These are phyloP conservation scores for Enteromius argenteus DNA, from an alignment of 2,797 vertebrate genomes.

Conservation along the genomic window DNA sequence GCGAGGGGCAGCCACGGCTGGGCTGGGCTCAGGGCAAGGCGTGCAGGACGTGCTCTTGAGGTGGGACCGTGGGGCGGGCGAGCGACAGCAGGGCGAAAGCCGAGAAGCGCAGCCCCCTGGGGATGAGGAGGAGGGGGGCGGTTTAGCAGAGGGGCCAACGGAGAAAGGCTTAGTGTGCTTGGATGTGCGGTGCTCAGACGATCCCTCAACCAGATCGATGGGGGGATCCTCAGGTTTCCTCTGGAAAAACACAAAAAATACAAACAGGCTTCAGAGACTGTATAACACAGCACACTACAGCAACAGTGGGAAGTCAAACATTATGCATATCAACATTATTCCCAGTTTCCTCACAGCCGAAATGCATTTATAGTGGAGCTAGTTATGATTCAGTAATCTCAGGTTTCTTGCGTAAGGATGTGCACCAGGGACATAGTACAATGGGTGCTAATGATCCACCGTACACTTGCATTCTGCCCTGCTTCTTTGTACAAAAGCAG, in stretches of 20 bases:
- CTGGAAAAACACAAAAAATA: conserved; percentile 67
- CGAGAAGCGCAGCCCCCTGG: conserved; percentile 81
- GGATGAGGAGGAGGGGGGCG: conserved; percentile 73
- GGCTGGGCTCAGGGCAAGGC: conserved; percentile 78
- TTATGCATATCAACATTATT: conserved; percentile 21
- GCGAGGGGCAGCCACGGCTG: conserved; percentile 82
- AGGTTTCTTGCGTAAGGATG: conserved; percentile 30
- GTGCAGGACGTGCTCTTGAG: conserved; percentile 83
- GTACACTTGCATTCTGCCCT: conserved; percentile 38
- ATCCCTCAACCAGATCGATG: conserved; percentile 81
- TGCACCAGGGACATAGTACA: conserved; percentile 16
- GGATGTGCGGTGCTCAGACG: conserved; percentile 77
- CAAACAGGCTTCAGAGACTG: not conserved
- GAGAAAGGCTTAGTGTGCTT: conserved; percentile 90
- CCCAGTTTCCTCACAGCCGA: not conserved
- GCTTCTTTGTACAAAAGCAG: conserved; percentile 35
- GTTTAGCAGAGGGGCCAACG: conserved; percentile 83
- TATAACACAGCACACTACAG: not conserved
- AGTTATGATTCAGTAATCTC: conserved; percentile 36
- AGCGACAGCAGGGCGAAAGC: conserved; percentile 90
- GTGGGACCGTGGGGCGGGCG: conserved; percentile 81
- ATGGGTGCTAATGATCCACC: conserved; percentile 33
- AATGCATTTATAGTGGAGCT: conserved; percentile 15
- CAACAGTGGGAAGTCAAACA: not conserved
- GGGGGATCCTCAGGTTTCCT: conserved; percentile 87